phyloP scores from a whole-genome alignment of 64 coral and sea anemone species.

The Cladopsammia gracilis region DNA sequence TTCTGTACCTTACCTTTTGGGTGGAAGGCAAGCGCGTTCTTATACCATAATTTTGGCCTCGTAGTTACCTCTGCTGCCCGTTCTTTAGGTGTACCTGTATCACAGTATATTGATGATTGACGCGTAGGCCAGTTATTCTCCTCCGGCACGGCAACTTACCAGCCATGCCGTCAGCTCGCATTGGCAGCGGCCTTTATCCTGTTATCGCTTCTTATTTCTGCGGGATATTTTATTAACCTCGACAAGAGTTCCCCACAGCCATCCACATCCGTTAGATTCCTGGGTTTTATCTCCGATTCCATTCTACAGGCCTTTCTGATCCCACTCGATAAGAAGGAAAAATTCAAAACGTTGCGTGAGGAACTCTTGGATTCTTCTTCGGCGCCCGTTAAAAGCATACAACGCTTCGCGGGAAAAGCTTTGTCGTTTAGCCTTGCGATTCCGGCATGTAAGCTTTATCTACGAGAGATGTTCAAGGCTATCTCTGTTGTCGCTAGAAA shows the following conservation, averaged over 20 bases:
- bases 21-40: neutral
- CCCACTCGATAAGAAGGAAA: neutral
- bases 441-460: slow-evolving; percentile 15
- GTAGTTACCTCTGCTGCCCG: neutral
- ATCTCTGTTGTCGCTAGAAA: neutral
- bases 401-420: neutral
- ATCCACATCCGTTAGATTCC: slow-evolving; percentile 1
- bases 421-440: slow-evolving; percentile 23
- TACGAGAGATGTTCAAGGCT: slow-evolving; percentile 12
- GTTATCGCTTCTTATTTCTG: no score
- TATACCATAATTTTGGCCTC: neutral
- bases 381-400: neutral
- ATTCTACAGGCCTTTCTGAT: slow-evolving; percentile 2
- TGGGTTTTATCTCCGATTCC: slow-evolving; percentile 25
- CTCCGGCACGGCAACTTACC: neutral
- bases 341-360: neutral
- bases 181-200: neutral
- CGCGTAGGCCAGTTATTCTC: neutral
- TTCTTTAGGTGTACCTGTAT: neutral
- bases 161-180: neutral
- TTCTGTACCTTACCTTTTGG: neutral
- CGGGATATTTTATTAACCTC: no score
- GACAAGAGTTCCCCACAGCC: neutral
- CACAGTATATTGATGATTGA: neutral
- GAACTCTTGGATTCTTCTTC: neutral